Evolutionary conservation across 2,113 vertebrate genomes (phyloP).

Genomic region (Lontra canadensis): DNA sequence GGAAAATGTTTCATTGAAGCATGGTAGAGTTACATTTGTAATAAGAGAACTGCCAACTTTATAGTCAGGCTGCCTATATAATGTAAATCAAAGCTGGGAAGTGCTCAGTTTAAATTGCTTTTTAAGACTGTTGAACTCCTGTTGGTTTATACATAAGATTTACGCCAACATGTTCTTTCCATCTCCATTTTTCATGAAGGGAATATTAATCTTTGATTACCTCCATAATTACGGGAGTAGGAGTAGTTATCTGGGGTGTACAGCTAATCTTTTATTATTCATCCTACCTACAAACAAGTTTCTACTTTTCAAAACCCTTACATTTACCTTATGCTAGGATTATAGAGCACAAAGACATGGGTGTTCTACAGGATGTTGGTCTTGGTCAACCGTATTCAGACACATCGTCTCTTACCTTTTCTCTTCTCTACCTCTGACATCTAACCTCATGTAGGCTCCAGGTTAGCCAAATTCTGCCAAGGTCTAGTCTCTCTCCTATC

Average conservation of each 20-base stretch:
- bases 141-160: constrained; percentile 40
- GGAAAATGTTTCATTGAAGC: constrained; percentile 5
- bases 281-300: background rate
- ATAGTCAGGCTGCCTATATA: background rate
- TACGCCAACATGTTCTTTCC: constrained; percentile 7
- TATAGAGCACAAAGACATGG: background rate
- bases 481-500: background rate
- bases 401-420: background rate
- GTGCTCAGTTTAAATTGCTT: constrained; percentile 51
- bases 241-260: background rate
- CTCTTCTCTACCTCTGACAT: background rate
- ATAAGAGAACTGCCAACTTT: constrained; percentile 31
- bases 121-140: constrained; percentile 54
- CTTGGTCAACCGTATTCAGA: background rate
- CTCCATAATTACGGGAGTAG: background rate
- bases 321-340: background rate
- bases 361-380: background rate
- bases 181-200: background rate
- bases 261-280: constrained; percentile 18
- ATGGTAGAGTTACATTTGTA: constrained; percentile 12
- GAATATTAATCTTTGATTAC: constrained; percentile 58
- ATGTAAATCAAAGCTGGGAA: constrained; percentile 31
- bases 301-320: background rate
- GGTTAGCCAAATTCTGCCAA: background rate
- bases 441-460: background rate